These are phyloP conservation scores for Ochropleura leucogaster DNA, from an alignment of 2,888 invertebrate genomes.

Conservation along the genomic window DNA sequence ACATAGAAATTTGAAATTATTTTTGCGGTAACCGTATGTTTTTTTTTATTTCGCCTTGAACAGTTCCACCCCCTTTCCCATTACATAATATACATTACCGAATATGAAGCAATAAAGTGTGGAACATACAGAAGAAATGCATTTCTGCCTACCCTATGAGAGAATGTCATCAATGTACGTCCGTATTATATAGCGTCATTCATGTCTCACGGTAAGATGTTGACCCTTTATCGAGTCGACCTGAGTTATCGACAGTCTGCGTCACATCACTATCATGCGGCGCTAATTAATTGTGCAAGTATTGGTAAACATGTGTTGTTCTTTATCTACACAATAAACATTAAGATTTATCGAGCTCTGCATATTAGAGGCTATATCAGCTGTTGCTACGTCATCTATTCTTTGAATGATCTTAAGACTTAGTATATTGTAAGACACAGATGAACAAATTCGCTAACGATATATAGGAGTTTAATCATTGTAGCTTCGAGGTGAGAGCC, in stretches of 20 bases:
- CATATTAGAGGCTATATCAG: conserved; percentile 30
- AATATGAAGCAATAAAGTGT: neutral
- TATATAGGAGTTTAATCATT: too few relatives aligned
- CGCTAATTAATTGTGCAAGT: conserved; percentile 58
- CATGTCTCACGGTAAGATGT: conserved; percentile 51
- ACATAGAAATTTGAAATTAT: neutral
- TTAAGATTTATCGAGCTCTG: conserved; percentile 42
- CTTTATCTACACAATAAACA: conserved; percentile 49
- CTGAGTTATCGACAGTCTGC: conserved; percentile 59
- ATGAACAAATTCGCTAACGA: neutral
- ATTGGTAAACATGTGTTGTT: conserved; percentile 59
- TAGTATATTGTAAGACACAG: conserved; percentile 1
- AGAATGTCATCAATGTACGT: conserved; percentile 1
- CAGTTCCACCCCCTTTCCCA: neutral
- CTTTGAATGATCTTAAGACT: conserved; percentile 8
- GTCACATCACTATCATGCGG: conserved; percentile 56
- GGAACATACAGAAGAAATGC: neutral
- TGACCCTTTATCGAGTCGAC: conserved; percentile 53
- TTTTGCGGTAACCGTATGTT: neutral
- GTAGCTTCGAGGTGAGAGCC: too few relatives aligned
- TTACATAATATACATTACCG: accelerated
- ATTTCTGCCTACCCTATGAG: neutral
- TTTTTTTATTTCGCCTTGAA: neutral
- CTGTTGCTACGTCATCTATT: conserved; percentile 45
- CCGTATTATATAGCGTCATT: conserved; percentile 32